Evolutionary conservation across 1,140 invertebrate species (phyloP).

Genomic region (Tribolium madens): DNA sequence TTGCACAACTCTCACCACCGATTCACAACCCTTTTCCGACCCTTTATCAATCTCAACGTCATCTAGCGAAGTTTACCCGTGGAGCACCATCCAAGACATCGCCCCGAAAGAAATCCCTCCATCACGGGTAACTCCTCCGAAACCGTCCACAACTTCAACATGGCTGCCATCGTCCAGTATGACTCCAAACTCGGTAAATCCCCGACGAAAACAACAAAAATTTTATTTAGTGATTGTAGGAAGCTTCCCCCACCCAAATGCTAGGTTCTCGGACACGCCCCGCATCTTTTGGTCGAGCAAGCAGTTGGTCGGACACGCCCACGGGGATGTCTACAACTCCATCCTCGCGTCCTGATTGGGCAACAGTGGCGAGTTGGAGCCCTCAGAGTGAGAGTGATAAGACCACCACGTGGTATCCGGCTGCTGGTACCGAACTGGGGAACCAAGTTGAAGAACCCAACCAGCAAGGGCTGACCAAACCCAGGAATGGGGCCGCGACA

Average conservation of each 20-base stretch:
- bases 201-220: no score
- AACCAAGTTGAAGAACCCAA: constrained; percentile 74
- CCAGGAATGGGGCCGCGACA: constrained; percentile 49
- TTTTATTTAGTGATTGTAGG: not conserved
- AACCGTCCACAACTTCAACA: constrained; percentile 47
- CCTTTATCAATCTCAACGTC: constrained; percentile 57
- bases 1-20: constrained; percentile 61
- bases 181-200: constrained; percentile 18
- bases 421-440: constrained; percentile 67
- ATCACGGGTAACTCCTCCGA: constrained; percentile 53
- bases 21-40: constrained; percentile 52
- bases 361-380: constrained; percentile 62
- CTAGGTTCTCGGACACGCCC: constrained; percentile 64
- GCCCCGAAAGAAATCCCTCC: constrained; percentile 54
- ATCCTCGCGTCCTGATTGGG: constrained; percentile 63
- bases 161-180: constrained; percentile 59
- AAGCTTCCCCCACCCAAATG: constrained; percentile 48
- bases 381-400: not conserved
- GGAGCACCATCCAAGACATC: constrained; percentile 59
- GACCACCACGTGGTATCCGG: constrained; percentile 66
- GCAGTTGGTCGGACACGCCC: constrained; percentile 58
- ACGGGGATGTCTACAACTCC: constrained; percentile 46
- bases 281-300: constrained; percentile 67
- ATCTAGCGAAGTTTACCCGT: constrained; percentile 61
- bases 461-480: constrained; percentile 69